Conservation (phyloP, 2,797 vertebrate genomes). For the Gallinago stenura region DNA sequence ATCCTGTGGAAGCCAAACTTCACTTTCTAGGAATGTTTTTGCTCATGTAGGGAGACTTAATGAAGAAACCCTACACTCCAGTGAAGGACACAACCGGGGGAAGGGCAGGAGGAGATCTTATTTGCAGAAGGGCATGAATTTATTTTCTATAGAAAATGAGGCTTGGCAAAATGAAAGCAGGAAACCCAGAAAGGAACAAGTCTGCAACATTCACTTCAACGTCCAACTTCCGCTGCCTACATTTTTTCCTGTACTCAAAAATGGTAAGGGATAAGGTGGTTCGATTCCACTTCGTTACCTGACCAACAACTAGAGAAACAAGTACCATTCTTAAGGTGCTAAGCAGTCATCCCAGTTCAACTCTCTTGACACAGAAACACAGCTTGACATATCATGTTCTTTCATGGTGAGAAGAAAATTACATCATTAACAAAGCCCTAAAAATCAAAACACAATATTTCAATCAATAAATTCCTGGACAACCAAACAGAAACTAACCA, state of each 20-base stretch:
- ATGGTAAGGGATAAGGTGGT: rapidly evolving
- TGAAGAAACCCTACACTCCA: constrained; percentile 45
- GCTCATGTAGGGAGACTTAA: constrained; percentile 28
- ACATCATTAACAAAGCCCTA: neutral
- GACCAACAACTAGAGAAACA: neutral
- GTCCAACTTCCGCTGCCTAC: neutral
- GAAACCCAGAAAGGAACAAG: neutral
- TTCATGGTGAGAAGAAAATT: neutral
- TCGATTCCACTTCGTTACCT: neutral
- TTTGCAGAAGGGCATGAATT: neutral
- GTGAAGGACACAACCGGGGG: neutral
- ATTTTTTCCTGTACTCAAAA: neutral
- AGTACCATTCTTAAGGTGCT: neutral
- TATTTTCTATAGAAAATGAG: neutral
- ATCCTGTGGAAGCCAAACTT: constrained; percentile 43
- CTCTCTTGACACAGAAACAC: neutral
- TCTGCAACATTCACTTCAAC: neutral
- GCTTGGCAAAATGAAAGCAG: neutral
- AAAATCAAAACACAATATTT: neutral
- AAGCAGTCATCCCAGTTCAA: neutral
- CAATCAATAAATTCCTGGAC: neutral
- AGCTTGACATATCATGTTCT: neutral
- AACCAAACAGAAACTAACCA: neutral
- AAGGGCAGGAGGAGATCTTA: neutral
- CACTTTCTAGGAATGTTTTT: constrained; percentile 56